Percentiles rank a stretch among this genome's conserved stretches.
Conservation (phyloP, 2,888 invertebrate genomes). For the Encarsia formosa region DNA sequence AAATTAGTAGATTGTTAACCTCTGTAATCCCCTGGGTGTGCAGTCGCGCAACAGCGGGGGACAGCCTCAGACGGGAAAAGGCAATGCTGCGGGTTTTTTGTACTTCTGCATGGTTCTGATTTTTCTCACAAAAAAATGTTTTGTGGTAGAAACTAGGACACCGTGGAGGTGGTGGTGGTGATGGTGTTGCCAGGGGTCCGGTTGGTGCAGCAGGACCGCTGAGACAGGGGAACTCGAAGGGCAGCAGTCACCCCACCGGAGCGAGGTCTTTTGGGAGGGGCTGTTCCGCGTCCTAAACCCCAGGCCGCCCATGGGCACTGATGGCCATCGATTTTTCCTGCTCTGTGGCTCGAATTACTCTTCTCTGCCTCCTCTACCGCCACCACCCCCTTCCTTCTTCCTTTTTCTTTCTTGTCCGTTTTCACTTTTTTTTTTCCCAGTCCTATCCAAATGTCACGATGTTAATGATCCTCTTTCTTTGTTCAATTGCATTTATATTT, state of each 20-base stretch:
- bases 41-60: constrained; percentile 52
- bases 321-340: constrained; percentile 50
- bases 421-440: too few species aligned
- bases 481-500: too few species aligned
- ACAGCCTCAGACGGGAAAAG: constrained; percentile 50
- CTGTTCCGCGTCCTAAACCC: constrained; percentile 93
- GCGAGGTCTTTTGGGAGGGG: constrained; percentile 94
- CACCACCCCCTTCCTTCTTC: constrained; percentile 29
- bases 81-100: constrained; percentile 44
- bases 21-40: constrained; percentile 49
- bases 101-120: constrained; percentile 34
- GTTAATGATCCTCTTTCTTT: too few species aligned
- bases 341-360: constrained; percentile 26
- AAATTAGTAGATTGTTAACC: too few species aligned
- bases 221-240: constrained; percentile 47
- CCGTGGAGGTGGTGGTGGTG: constrained; percentile 13
- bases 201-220: constrained; percentile 29
- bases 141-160: background rate
- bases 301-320: constrained; percentile 88
- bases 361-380: constrained; percentile 25
- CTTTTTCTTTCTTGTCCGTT: too few species aligned
- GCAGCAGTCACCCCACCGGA: constrained; percentile 95
- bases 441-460: too few species aligned
- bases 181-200: background rate
- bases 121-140: background rate